Evolutionary conservation across 1,140 invertebrate species (phyloP).

Genomic region (Vanessa tameamea): DNA sequence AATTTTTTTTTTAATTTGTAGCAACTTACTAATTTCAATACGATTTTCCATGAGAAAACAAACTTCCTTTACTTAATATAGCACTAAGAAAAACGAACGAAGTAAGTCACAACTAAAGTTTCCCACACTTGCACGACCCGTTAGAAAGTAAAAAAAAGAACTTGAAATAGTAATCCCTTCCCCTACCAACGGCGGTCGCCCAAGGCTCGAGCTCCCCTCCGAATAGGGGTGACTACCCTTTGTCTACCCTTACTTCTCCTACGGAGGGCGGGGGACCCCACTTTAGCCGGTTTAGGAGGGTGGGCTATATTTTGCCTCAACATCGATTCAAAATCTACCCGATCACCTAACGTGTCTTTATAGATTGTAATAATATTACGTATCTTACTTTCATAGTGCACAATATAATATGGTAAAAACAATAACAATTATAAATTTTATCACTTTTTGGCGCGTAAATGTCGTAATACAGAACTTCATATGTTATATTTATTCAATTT

Average conservation of each 20-base stretch:
- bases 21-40: constrained; percentile 21
- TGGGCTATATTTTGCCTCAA: constrained; percentile 53
- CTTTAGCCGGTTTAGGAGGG: constrained; percentile 64
- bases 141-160: constrained; percentile 58
- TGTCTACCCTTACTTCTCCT: constrained; percentile 74
- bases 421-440: not conserved
- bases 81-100: constrained; percentile 25
- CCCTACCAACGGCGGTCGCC: constrained; percentile 65
- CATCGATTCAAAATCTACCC: constrained; percentile 37
- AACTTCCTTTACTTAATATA: constrained; percentile 10
- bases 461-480: not conserved
- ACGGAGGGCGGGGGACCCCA: constrained; percentile 73
- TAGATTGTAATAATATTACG: constrained; percentile 4
- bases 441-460: constrained; percentile 17
- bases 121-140: constrained; percentile 51
- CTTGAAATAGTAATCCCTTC: constrained; percentile 71
- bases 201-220: constrained; percentile 69
- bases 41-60: constrained; percentile 32
- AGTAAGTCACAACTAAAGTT: constrained; percentile 46
- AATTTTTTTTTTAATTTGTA: not conserved
- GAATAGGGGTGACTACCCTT: constrained; percentile 76
- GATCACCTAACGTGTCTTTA: constrained; percentile 19
- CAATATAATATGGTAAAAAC: not conserved
- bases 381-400: constrained; percentile 1
- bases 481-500: not conserved